phyloP scores from a whole-genome alignment of 2,113 vertebrate species.

The Bubo blakistoni region DNA sequence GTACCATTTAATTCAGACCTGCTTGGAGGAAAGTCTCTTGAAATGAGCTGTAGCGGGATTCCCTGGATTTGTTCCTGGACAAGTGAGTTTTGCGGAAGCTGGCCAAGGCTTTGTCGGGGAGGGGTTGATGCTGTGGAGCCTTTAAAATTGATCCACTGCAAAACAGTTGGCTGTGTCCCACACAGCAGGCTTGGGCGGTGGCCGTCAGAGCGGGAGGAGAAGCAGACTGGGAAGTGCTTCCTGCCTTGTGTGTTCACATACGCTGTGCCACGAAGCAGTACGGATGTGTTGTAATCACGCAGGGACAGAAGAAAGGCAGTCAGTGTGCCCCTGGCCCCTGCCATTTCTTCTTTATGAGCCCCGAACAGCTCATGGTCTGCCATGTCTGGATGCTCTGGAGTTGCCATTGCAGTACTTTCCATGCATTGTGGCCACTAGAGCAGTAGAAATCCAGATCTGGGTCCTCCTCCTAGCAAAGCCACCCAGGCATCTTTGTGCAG shows the following conservation, averaged over 20 bases:
- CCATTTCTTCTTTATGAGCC: not conserved
- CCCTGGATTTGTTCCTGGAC: slow-evolving; percentile 57
- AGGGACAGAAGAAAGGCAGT: not conserved
- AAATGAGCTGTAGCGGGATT: slow-evolving; percentile 48
- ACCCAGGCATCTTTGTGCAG: not conserved
- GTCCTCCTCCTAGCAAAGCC: not conserved
- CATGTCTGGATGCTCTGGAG: not conserved
- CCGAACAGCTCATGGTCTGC: not conserved
- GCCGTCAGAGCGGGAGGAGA: not conserved
- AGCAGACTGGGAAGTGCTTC: not conserved
- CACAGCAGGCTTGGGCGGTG: not conserved
- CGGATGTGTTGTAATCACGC: not conserved
- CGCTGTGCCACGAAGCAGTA: fast-evolving
- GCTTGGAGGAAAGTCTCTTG: slow-evolving; percentile 52
- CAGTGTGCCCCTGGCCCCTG: not conserved
- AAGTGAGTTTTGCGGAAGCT: slow-evolving; percentile 56
- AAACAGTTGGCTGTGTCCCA: not conserved
- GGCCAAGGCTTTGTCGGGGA: not conserved
- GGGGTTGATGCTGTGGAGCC: not conserved
- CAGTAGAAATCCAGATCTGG: not conserved
- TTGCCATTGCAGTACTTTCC: not conserved
- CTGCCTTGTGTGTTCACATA: not conserved
- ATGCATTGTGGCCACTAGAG: not conserved
- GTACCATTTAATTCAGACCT: slow-evolving; percentile 53
- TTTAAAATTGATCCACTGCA: not conserved